Conservation (phyloP, 2,888 invertebrate species). For the Polietes domitor region DNA sequence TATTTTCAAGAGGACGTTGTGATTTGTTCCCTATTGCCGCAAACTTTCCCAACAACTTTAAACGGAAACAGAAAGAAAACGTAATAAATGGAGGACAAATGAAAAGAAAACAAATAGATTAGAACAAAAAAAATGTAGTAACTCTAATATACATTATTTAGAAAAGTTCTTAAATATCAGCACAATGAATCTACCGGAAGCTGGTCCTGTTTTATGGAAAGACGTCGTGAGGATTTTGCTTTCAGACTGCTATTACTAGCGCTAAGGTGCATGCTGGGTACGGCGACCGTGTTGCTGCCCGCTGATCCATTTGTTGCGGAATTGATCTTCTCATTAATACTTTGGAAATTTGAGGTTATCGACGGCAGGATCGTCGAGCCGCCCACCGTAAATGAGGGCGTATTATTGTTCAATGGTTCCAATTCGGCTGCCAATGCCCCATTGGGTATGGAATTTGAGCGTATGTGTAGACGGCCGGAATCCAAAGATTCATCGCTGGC, state of each 20-base stretch:
- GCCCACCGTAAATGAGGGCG: slow-evolving; percentile 76
- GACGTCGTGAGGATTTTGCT: slow-evolving; percentile 74
- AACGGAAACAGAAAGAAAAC: not conserved
- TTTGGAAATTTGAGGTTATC: slow-evolving; percentile 76
- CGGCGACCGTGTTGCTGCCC: slow-evolving; percentile 51
- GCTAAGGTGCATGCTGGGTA: slow-evolving; percentile 51
- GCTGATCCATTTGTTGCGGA: slow-evolving; percentile 73
- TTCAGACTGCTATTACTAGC: slow-evolving; percentile 67
- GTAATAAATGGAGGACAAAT: not conserved
- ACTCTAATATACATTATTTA: slow-evolving; percentile 55
- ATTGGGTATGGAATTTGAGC: slow-evolving; percentile 80
- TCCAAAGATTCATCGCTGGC: slow-evolving; percentile 80
- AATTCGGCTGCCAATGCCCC: slow-evolving; percentile 77
- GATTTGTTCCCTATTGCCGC: too few species aligned
- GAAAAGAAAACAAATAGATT: not conserved
- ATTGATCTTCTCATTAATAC: slow-evolving; percentile 79
- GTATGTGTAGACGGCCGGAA: slow-evolving; percentile 78
- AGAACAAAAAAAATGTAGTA: slow-evolving; percentile 21
- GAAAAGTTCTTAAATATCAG: slow-evolving; percentile 76
- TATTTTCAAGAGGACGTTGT: too few species aligned
- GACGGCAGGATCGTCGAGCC: slow-evolving; percentile 74
- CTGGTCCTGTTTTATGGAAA: slow-evolving; percentile 80
- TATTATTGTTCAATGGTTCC: slow-evolving; percentile 75
- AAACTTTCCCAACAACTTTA: too few species aligned
- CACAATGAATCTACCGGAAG: slow-evolving; percentile 80